A percentile compares a stretch with the other conserved stretches of the same genome.
Evolutionary conservation across 2,888 invertebrate species (phyloP).

Genomic region (Chymomyza amoena): DNA sequence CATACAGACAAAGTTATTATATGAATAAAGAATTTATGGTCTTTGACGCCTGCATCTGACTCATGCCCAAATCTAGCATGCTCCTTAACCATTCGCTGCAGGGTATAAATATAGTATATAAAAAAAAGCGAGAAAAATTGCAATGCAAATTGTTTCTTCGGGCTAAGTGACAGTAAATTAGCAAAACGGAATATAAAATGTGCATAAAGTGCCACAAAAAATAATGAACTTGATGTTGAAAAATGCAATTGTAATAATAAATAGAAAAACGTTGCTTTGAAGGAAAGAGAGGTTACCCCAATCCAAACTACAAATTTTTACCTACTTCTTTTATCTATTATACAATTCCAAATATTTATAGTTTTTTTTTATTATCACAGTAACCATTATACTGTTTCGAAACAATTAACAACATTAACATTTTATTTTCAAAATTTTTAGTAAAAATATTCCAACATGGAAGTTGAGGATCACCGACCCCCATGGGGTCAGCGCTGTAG

Average conservation of each 20-base stretch:
- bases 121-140: neutral
- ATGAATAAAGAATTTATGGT: no score
- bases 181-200: neutral
- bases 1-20: no score
- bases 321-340: no score
- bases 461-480: constrained; percentile 9
- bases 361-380: no score
- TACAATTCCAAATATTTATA: no score
- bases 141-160: neutral
- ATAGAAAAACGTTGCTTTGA: neutral
- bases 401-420: no score
- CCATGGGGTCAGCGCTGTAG: constrained; percentile 20
- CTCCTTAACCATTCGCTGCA: no score
- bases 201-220: neutral
- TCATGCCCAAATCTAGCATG: no score
- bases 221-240: neutral
- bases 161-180: neutral
- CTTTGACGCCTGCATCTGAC: no score
- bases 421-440: no score
- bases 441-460: neutral
- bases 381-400: no score
- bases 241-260: neutral
- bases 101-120: neutral
- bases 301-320: no score
- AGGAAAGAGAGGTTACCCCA: neutral